Evolutionary conservation across 2,888 invertebrate species (phyloP).

Genomic region (Cryptus viduatorius): DNA sequence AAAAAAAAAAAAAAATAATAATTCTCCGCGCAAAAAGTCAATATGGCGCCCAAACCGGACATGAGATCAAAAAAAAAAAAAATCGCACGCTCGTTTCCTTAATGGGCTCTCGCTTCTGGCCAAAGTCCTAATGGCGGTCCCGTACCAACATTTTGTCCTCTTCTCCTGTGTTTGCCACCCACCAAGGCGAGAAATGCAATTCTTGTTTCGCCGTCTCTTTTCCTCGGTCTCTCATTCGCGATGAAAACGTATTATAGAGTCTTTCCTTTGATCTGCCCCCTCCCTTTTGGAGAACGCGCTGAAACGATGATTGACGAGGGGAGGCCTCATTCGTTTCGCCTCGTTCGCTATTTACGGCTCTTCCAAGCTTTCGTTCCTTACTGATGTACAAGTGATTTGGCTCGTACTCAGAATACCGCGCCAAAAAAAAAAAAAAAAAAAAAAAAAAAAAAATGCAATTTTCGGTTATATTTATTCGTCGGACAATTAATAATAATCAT

Average conservation of each 20-base stretch:
- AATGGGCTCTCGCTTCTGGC: conserved; percentile 54
- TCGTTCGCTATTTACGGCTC: conserved; percentile 14
- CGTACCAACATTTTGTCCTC: conserved; percentile 44
- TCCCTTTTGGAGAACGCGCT: conserved; percentile 11
- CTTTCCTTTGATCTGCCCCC: conserved; percentile 64
- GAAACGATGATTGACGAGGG: conserved; percentile 68
- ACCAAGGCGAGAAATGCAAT: conserved; percentile 55
- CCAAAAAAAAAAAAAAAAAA: conserved; percentile 6
- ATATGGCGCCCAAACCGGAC: conserved; percentile 24
- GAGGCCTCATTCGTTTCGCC: conserved; percentile 58
- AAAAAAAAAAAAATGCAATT: background rate
- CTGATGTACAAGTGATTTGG: conserved; percentile 16
- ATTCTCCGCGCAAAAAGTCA: conserved; percentile 3
- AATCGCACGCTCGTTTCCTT: conserved; percentile 25
- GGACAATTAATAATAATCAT: background rate
- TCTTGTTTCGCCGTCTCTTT: conserved; percentile 47
- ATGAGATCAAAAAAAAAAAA: background rate
- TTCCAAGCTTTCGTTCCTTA: conserved; percentile 25
- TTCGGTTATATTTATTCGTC: no score
- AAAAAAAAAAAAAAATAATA: background rate
- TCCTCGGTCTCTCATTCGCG: conserved; percentile 32
- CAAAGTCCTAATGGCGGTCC: conserved; percentile 54
- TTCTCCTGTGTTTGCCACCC: conserved; percentile 54
- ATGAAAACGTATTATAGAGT: conserved; percentile 61
- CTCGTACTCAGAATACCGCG: background rate